A percentile compares a stretch with the other conserved stretches of the same genome.
These are phyloP conservation scores for Mechanitis mazaeus DNA, from an alignment of 2,888 invertebrate genomes.

Conservation along the genomic window DNA sequence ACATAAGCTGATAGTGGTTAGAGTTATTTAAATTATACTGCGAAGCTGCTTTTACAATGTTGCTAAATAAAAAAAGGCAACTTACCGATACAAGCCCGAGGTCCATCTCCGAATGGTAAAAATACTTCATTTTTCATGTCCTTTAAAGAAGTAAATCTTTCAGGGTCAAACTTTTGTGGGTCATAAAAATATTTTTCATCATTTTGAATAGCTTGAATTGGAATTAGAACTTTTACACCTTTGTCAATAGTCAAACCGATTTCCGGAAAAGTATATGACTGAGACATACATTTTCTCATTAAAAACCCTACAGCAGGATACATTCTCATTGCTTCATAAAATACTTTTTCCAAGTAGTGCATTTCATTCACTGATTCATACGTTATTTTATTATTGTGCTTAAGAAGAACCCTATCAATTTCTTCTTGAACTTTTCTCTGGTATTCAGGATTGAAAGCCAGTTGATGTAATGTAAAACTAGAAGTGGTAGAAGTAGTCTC, in stretches of 20 bases:
- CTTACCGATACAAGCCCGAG: slow-evolving; percentile 64
- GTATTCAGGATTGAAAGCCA: slow-evolving; percentile 64
- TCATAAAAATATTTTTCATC: slow-evolving; percentile 59
- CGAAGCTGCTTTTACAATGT: too few relatives aligned
- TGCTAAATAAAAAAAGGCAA: slow-evolving; percentile 8
- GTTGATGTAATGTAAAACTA: slow-evolving; percentile 65
- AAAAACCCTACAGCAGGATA: slow-evolving; percentile 62
- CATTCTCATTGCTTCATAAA: slow-evolving; percentile 63
- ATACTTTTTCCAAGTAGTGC: slow-evolving; percentile 60
- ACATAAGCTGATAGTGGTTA: too few relatives aligned
- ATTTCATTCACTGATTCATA: slow-evolving; percentile 65
- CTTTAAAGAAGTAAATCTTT: slow-evolving; percentile 51
- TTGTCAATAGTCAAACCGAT: slow-evolving; percentile 53
- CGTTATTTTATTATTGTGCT: slow-evolving; percentile 50
- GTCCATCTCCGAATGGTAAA: slow-evolving; percentile 66
- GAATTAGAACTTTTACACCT: slow-evolving; percentile 53
- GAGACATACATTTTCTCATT: slow-evolving; percentile 52
- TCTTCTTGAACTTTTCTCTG: slow-evolving; percentile 64
- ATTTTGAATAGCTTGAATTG: slow-evolving; percentile 59
- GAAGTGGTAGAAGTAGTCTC: slow-evolving; percentile 72
- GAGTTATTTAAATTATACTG: too few relatives aligned
- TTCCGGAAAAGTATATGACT: slow-evolving; percentile 62
- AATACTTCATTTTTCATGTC: slow-evolving; percentile 49
- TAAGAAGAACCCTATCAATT: slow-evolving; percentile 56
- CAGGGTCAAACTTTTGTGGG: slow-evolving; percentile 56